These are phyloP conservation scores for Linyphia triangularis DNA, from an alignment of 2,888 invertebrate species.

Conservation along the genomic window DNA sequence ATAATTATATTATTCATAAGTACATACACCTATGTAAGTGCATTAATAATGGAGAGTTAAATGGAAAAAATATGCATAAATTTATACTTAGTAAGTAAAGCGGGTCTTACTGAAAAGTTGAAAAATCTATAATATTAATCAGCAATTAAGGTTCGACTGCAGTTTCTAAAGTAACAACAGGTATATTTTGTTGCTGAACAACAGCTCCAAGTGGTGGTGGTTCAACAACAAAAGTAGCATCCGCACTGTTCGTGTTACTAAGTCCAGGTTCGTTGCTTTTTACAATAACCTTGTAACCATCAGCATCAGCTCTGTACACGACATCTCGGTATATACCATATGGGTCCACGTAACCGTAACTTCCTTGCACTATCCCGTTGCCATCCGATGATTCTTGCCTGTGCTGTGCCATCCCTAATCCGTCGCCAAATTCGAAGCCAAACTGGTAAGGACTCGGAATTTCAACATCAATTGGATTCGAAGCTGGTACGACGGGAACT, in stretches of 20 bases:
- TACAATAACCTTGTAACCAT: constrained; percentile 37
- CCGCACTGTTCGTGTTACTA: constrained; percentile 21
- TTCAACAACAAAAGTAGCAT: constrained; percentile 43
- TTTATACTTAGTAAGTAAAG: too few relatives aligned
- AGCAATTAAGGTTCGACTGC: too few relatives aligned
- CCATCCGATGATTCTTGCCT: constrained; percentile 29
- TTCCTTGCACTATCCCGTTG: constrained; percentile 47
- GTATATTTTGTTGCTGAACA: not conserved
- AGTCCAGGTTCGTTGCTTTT: constrained; percentile 57
- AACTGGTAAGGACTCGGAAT: constrained; percentile 30
- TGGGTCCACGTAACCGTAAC: constrained; percentile 36
- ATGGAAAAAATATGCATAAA: too few relatives aligned
- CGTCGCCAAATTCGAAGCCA: constrained; percentile 60
- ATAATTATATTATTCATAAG: too few relatives aligned
- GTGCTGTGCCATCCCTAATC: constrained; percentile 39
- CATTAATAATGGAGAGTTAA: too few relatives aligned
- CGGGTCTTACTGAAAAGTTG: too few relatives aligned
- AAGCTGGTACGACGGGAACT: not conserved
- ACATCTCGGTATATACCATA: constrained; percentile 47
- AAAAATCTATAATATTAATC: too few relatives aligned
- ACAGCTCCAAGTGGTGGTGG: constrained; percentile 29
- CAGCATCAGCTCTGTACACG: constrained; percentile 44
- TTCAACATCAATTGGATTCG: not conserved
- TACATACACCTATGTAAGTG: too few relatives aligned
- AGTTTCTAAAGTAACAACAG: not conserved